phyloP scores from a whole-genome alignment of 1,140 invertebrate genomes.

The Colletes gigas region DNA sequence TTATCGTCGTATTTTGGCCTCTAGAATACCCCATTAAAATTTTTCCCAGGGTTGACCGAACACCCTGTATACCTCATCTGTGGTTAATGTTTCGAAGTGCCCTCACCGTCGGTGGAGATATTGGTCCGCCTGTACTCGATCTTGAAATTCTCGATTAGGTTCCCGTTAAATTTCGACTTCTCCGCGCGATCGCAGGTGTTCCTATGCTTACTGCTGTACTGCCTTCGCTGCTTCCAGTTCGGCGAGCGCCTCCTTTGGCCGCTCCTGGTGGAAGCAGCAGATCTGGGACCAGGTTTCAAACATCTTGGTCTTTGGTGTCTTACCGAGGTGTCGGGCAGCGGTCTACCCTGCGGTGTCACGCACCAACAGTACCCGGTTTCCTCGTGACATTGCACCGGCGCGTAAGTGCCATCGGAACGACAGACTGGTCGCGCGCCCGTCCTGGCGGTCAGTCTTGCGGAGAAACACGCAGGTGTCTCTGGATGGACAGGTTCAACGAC shows the following conservation, averaged over 20 bases:
- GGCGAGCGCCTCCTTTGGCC: slow-evolving; percentile 72
- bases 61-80: too few relatives aligned
- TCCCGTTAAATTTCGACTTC: slow-evolving; percentile 89
- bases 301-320: slow-evolving; percentile 87
- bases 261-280: slow-evolving; percentile 64
- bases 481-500: slow-evolving; percentile 40
- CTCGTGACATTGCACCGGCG: slow-evolving; percentile 91
- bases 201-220: slow-evolving; percentile 70
- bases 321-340: slow-evolving; percentile 88
- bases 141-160: slow-evolving; percentile 90
- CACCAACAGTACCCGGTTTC: slow-evolving; percentile 92
- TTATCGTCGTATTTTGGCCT: too few relatives aligned
- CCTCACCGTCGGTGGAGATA: slow-evolving; percentile 73
- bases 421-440: slow-evolving; percentile 84
- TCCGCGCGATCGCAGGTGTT: slow-evolving; percentile 86
- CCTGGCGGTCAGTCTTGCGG: slow-evolving; percentile 73
- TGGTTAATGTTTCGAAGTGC: too few relatives aligned
- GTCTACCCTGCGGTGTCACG: slow-evolving; percentile 89
- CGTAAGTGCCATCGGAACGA: slow-evolving; percentile 90
- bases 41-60: too few relatives aligned
- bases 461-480: slow-evolving; percentile 82
- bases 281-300: slow-evolving; percentile 66
- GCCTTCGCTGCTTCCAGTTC: slow-evolving; percentile 73
- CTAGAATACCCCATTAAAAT: too few relatives aligned
- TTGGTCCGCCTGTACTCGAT: slow-evolving; percentile 86